phyloP scores from a whole-genome alignment of 2,888 invertebrate species.

The Heteromyza rotundicornis region DNA sequence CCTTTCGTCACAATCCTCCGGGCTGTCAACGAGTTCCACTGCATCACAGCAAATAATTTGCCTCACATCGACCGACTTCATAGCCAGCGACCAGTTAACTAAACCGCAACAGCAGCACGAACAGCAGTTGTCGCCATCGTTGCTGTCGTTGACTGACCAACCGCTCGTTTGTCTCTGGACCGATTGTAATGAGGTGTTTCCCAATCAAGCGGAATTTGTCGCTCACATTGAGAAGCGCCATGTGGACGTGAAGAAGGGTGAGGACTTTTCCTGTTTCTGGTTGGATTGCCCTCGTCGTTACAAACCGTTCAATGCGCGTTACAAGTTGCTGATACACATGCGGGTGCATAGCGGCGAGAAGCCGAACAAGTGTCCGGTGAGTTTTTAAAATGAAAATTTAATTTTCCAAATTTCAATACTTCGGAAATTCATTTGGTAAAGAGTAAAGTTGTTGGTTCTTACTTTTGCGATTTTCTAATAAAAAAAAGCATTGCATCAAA shows the following conservation, averaged over 20 bases:
- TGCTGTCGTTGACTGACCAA: not conserved
- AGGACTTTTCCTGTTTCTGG: constrained; percentile 95
- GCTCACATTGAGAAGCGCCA: constrained; percentile 86
- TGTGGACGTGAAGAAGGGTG: constrained; percentile 83
- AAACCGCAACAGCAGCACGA: constrained; percentile 16
- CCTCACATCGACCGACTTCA: not conserved
- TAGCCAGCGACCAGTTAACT: not conserved
- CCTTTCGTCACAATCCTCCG: constrained; percentile 14
- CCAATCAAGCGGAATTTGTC: constrained; percentile 79
- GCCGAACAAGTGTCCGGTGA: constrained; percentile 96
- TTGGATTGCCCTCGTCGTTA: constrained; percentile 86
- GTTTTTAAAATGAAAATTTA: constrained; percentile 62
- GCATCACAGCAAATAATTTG: not conserved
- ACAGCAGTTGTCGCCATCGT: not conserved
- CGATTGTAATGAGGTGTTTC: constrained; percentile 80
- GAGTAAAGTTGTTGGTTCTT: too few species aligned
- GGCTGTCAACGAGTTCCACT: not conserved
- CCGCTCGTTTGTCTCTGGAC: constrained; percentile 78
- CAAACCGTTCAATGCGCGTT: constrained; percentile 93
- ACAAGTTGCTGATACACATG: constrained; percentile 90
- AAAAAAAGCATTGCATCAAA: not conserved
- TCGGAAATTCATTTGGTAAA: not conserved
- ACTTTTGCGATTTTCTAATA: too few species aligned
- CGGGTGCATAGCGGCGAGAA: constrained; percentile 97
- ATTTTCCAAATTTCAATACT: too few species aligned